A percentile compares a stretch with the other conserved stretches of the same genome.
Conservation (phyloP, 2,888 invertebrate species). For the Himalopsyche tibetana region DNA sequence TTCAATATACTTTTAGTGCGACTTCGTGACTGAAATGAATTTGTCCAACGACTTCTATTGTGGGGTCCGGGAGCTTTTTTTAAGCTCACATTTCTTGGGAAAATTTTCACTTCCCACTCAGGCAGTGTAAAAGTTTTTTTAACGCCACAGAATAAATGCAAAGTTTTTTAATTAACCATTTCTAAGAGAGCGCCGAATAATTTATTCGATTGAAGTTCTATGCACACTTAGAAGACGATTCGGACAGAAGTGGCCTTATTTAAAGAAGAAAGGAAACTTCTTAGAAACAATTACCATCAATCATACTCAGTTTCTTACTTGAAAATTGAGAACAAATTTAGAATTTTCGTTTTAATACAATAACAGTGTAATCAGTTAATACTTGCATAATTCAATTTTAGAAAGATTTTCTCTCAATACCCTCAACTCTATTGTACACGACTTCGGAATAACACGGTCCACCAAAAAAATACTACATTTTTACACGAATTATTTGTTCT, state of each 20-base stretch:
- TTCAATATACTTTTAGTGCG: slow-evolving; percentile 20
- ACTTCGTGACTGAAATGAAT: slow-evolving; percentile 30
- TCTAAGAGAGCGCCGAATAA: slow-evolving; percentile 50
- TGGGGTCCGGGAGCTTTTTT: slow-evolving; percentile 14
- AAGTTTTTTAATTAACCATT: slow-evolving; percentile 59
- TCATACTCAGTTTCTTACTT: slow-evolving; percentile 11
- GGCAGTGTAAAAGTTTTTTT: neutral
- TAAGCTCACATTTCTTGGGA: neutral
- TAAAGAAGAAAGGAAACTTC: slow-evolving; percentile 27
- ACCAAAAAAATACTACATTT: too few relatives aligned
- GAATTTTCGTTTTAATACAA: too few relatives aligned
- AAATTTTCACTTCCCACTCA: slow-evolving; percentile 18
- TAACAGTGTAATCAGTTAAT: too few relatives aligned
- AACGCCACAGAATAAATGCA: slow-evolving; percentile 29
- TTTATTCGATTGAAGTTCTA: slow-evolving; percentile 53
- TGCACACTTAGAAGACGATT: neutral
- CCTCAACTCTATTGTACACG: too few relatives aligned
- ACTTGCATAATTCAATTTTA: too few relatives aligned
- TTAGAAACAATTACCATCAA: slow-evolving; percentile 23
- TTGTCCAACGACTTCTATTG: slow-evolving; percentile 27
- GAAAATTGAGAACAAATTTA: neutral
- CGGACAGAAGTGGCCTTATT: neutral
- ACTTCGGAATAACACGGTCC: too few relatives aligned
- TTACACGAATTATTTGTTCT: too few relatives aligned
- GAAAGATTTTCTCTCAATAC: too few relatives aligned